Evolutionary conservation across 2,113 vertebrate species (phyloP).

Genomic region (Lampris megalopsis): DNA sequence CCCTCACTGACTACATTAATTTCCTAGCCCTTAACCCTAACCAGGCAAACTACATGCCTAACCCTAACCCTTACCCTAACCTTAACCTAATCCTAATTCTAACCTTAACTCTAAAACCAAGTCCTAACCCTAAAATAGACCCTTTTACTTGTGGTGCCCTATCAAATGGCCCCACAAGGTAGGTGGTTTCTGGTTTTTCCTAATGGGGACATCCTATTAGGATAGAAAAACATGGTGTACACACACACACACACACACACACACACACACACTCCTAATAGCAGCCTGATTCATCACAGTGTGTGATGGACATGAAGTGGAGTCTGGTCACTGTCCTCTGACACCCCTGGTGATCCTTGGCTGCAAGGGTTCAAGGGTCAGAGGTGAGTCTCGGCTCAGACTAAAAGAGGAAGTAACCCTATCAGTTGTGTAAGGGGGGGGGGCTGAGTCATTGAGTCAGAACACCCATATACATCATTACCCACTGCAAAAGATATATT

Average conservation of each 20-base stretch:
- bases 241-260: neutral
- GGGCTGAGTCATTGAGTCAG: constrained; percentile 14
- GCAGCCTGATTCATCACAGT: constrained; percentile 47
- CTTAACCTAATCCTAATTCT: too few relatives aligned
- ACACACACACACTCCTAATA: constrained; percentile 11
- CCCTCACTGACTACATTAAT: too few relatives aligned
- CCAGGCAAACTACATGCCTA: too few relatives aligned
- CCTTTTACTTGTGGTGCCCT: too few relatives aligned
- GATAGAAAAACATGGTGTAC: too few relatives aligned
- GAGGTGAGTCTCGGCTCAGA: constrained; percentile 54
- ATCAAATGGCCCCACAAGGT: too few relatives aligned
- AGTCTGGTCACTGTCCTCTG: constrained; percentile 50
- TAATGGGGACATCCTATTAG: too few relatives aligned
- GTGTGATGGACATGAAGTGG: constrained; percentile 37
- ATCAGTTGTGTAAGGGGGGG: constrained; percentile 64
- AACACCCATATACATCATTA: constrained; percentile 58
- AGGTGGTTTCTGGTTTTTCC: too few relatives aligned
- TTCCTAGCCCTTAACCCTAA: too few relatives aligned
- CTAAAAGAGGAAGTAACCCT: constrained; percentile 69
- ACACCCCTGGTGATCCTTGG: constrained; percentile 61
- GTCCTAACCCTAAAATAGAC: too few relatives aligned
- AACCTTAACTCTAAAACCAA: too few relatives aligned
- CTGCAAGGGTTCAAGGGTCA: constrained; percentile 53
- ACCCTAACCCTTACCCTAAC: too few relatives aligned
- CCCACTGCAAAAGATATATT: constrained; percentile 21